Conservation (phyloP, 2,113 vertebrate genomes). For the Nerophis lumbriciformis region DNA sequence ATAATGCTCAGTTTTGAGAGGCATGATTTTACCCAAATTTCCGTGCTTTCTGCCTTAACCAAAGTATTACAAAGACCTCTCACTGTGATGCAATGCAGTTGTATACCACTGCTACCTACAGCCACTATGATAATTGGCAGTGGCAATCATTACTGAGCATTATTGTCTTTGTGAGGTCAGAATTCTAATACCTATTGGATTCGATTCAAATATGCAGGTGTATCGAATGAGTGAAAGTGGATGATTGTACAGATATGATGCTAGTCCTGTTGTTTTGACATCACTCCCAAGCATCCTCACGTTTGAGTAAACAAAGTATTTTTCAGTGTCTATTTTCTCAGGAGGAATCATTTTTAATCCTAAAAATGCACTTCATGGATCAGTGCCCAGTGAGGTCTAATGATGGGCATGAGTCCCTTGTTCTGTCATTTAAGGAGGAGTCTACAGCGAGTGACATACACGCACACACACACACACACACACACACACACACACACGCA, state of each 20-base stretch:
- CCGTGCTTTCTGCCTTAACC: no score
- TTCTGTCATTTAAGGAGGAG: constrained; percentile 27
- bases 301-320: not conserved
- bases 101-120: no score
- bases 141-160: not conserved
- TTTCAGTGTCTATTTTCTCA: not conserved
- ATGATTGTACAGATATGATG: not conserved
- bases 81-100: no score
- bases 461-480: not conserved
- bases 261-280: not conserved
- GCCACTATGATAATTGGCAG: no score
- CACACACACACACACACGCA: no score
- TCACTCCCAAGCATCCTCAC: not conserved
- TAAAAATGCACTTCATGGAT: not conserved
- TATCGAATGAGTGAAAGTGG: not conserved
- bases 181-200: not conserved
- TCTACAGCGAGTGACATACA: constrained; percentile 16
- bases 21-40: no score
- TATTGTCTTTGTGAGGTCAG: not conserved
- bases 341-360: not conserved
- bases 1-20: no score
- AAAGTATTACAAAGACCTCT: no score
- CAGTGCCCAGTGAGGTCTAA: constrained; percentile 6
- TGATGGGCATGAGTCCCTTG: not conserved
- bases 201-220: not conserved